Conservation (phyloP, 1,140 invertebrate species). For the Solen grandis region DNA sequence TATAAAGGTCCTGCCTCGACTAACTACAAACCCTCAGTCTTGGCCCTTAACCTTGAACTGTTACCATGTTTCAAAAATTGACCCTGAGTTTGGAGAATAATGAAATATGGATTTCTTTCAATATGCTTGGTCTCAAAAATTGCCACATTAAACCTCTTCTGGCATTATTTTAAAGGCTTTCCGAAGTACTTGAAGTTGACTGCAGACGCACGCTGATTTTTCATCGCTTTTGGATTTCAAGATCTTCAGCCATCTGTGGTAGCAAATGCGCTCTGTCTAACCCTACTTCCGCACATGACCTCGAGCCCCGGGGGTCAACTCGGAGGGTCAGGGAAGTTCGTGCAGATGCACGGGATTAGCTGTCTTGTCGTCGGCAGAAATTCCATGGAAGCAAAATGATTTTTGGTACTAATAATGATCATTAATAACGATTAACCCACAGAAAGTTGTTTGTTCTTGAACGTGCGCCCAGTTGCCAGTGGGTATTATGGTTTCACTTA, state of each 20-base stretch:
- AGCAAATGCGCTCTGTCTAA: slow-evolving; percentile 10
- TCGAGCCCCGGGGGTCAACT: slow-evolving; percentile 1
- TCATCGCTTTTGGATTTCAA: slow-evolving; percentile 32
- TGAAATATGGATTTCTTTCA: slow-evolving; percentile 13
- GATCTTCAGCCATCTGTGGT: slow-evolving; percentile 8
- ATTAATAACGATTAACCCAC: too few species aligned
- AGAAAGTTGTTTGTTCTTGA: too few species aligned
- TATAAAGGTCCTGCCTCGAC: too few species aligned
- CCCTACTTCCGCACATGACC: slow-evolving; percentile 26
- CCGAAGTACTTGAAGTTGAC: slow-evolving; percentile 41
- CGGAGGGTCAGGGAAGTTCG: background rate
- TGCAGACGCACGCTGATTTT: slow-evolving; percentile 42
- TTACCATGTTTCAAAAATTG: slow-evolving; percentile 39
- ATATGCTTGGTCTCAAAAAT: slow-evolving; percentile 47
- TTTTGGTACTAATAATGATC: too few species aligned
- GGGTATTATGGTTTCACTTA: too few species aligned
- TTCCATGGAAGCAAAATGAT: too few species aligned
- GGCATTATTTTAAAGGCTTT: slow-evolving; percentile 34
- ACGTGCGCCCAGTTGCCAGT: too few species aligned
- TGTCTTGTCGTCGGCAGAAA: slow-evolving; percentile 14
- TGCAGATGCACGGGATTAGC: slow-evolving; percentile 43
- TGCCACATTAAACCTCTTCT: slow-evolving; percentile 36
- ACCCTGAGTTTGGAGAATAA: too few species aligned
- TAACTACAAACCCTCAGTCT: too few species aligned
- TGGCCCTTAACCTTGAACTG: slow-evolving; percentile 16